These are phyloP conservation scores for Gallinago stenura DNA, from an alignment of 2,797 vertebrate genomes.

Conservation along the genomic window DNA sequence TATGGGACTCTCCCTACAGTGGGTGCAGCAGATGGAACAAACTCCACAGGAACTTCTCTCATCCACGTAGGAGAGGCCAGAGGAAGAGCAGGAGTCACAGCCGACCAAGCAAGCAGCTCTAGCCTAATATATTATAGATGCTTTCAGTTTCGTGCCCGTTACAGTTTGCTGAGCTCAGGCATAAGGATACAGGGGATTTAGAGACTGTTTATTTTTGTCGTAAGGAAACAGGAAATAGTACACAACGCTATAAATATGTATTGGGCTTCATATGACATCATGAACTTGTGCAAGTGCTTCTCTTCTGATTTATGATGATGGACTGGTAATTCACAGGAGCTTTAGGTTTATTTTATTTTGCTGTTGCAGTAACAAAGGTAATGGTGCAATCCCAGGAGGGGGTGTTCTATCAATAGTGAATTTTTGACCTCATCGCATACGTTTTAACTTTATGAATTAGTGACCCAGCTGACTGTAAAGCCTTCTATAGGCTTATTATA, in stretches of 20 bases:
- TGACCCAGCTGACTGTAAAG: constrained; percentile 53
- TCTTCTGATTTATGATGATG: constrained; percentile 58
- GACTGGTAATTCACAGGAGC: constrained; percentile 44
- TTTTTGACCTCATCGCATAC: constrained; percentile 57
- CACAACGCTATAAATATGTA: constrained; percentile 54
- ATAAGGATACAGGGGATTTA: constrained; percentile 42
- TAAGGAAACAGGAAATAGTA: constrained; percentile 54
- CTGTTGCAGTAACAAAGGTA: constrained; percentile 47
- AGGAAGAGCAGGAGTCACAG: rapidly evolving
- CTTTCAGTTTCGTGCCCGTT: background rate
- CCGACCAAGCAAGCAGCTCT: background rate
- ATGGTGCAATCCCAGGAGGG: constrained; percentile 16
- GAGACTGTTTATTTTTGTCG: constrained; percentile 37
- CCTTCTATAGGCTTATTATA: constrained; percentile 64
- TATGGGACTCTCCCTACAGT: background rate
- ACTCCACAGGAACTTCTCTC: background rate
- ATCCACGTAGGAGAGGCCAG: background rate
- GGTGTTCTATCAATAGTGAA: constrained; percentile 52
- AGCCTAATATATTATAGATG: background rate
- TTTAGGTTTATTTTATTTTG: constrained; percentile 32
- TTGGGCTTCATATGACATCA: constrained; percentile 30
- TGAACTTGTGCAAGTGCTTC: background rate
- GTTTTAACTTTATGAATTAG: constrained; percentile 50
- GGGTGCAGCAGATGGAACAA: background rate
- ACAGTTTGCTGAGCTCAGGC: constrained; percentile 21